These are phyloP conservation scores for Myripristis jacobus DNA, from an alignment of 2,797 vertebrate genomes.

Conservation along the genomic window DNA sequence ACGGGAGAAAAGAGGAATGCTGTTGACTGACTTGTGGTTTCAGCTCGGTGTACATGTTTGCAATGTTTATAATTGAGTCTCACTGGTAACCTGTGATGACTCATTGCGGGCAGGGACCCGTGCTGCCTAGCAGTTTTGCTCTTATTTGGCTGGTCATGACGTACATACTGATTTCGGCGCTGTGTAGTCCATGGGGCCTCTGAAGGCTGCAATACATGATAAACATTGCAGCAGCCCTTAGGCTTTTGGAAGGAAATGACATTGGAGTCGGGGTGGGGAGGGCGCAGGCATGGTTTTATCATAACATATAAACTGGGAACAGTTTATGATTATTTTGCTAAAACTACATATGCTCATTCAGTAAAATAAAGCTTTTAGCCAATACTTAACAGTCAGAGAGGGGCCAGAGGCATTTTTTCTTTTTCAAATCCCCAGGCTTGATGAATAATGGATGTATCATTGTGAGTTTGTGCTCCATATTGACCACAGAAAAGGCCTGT, in stretches of 20 bases:
- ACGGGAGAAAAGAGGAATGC: constrained; percentile 35
- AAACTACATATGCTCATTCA: background rate
- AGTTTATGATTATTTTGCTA: background rate
- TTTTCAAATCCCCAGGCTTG: constrained; percentile 2
- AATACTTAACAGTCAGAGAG: constrained; percentile 1
- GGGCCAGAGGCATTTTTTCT: background rate
- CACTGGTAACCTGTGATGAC: constrained; percentile 12
- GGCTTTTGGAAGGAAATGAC: constrained; percentile 2
- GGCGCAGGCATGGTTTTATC: background rate
- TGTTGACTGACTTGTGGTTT: constrained; percentile 32
- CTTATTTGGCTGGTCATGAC: constrained; percentile 11
- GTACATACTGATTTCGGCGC: constrained; percentile 30
- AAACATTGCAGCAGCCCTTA: background rate
- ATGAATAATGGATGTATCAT: constrained; percentile 43
- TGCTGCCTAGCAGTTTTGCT: constrained; percentile 12
- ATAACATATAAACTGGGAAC: background rate
- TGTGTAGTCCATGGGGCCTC: constrained; percentile 3
- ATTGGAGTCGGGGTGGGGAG: background rate
- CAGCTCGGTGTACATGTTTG: constrained; percentile 37
- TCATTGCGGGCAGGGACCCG: constrained; percentile 19
- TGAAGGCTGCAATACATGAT: constrained; percentile 18
- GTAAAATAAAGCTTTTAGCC: background rate
- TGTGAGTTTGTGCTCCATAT: background rate
- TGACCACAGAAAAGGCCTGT: background rate
- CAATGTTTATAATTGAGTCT: constrained; percentile 39